These are phyloP conservation scores for Beroe forskalii DNA, from an alignment of 37 sponge, comb jelly and placozoan genomes.

Conservation along the genomic window DNA sequence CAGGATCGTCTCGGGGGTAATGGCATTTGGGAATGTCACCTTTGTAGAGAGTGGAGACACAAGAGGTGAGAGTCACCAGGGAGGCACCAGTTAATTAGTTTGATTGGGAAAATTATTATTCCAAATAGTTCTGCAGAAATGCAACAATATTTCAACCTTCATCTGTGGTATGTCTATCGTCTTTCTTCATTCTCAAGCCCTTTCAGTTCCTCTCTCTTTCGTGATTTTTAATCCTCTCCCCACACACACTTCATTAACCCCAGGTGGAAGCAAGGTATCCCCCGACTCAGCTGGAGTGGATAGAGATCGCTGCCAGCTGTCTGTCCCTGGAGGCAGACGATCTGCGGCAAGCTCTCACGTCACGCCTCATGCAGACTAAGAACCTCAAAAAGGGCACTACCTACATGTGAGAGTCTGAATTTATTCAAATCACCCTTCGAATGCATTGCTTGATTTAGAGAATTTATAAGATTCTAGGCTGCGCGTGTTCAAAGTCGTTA, in stretches of 20 bases:
- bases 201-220: too few species aligned
- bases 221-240: neutral
- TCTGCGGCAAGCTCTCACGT: constrained; percentile 75
- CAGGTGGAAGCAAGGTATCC: constrained; percentile 79
- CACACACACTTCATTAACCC: neutral
- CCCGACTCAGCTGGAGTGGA: constrained; percentile 17
- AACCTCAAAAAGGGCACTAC: constrained; percentile 90
- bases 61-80: constrained; percentile 70
- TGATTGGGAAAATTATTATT: too few species aligned
- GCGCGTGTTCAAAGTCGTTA: too few species aligned
- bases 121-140: too few species aligned
- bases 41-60: constrained; percentile 82
- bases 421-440: too few species aligned
- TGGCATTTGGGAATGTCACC: constrained; percentile 86
- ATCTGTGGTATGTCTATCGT: too few species aligned
- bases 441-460: too few species aligned
- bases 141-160: neutral
- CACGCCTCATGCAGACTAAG: constrained; percentile 92
- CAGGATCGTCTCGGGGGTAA: constrained; percentile 80
- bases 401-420: constrained; percentile 66
- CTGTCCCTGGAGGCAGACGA: constrained; percentile 80
- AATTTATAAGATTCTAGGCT: too few species aligned
- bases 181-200: too few species aligned
- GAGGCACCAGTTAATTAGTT: neutral
- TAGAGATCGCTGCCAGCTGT: constrained; percentile 70